phyloP scores from a whole-genome alignment of 1,140 invertebrate genomes.

The Amphibalanus amphitrite region DNA sequence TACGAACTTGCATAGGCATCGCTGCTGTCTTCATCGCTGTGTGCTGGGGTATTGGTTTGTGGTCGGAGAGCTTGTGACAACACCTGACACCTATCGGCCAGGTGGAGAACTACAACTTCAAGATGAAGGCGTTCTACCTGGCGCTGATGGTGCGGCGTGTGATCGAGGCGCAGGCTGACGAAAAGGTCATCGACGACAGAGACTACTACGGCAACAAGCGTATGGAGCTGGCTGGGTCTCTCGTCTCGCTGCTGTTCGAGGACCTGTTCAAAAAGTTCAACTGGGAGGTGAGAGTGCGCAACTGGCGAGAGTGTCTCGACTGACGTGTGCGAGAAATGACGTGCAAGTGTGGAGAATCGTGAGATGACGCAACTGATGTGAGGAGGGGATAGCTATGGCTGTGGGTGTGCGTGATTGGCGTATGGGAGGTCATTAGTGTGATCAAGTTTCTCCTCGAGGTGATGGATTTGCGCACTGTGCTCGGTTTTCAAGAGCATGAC shows the following conservation, averaged over 20 bases:
- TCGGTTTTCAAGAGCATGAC: too few species aligned
- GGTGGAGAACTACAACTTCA: slow-evolving; percentile 19
- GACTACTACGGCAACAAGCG: slow-evolving; percentile 99
- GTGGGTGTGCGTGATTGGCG: background rate
- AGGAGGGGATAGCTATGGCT: too few species aligned
- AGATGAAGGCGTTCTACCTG: slow-evolving; percentile 53
- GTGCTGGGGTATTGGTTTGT: too few species aligned
- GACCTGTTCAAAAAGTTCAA: slow-evolving; percentile 98
- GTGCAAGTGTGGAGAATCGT: background rate
- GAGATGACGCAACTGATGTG: too few species aligned
- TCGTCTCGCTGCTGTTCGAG: slow-evolving; percentile 93
- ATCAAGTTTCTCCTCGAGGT: too few species aligned
- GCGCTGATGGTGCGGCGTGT: slow-evolving; percentile 81
- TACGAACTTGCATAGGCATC: too few species aligned
- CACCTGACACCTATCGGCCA: too few species aligned
- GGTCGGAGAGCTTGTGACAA: too few species aligned
- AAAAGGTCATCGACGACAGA: slow-evolving; percentile 72
- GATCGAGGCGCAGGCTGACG: slow-evolving; percentile 66
- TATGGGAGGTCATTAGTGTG: too few species aligned
- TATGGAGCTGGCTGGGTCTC: slow-evolving; percentile 87
- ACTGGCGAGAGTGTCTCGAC: too few species aligned
- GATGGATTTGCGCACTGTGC: too few species aligned
- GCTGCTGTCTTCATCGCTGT: too few species aligned
- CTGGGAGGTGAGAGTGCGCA: slow-evolving; percentile 29
- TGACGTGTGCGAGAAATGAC: background rate